Evolutionary conservation across 2,113 vertebrate genomes (phyloP), one percentile per base, ranked within the genome.

Genomic region (Mirounga angustirostris): DNA sequence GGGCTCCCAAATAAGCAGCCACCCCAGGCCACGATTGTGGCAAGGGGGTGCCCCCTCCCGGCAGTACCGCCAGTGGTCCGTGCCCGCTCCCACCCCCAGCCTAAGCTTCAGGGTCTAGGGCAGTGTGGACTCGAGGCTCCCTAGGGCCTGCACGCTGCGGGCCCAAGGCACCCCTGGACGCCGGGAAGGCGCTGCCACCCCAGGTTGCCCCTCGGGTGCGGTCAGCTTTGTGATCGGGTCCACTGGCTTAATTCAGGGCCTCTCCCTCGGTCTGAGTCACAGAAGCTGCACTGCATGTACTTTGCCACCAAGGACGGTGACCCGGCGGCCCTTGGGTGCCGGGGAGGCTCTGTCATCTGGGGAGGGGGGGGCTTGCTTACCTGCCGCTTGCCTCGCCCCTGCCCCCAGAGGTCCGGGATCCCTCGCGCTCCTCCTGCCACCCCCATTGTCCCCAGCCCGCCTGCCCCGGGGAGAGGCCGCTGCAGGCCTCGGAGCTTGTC

Each of bases 201-300:
- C 43, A 28, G 46, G 54, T 18, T 40, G 43, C 65, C 30, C 36
- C 74, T 10, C 33, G 8, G 61, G 26, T 43, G 15, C 36, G 21
- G 26, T 46, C 59, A 59, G 74, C 74, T n/a, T 22, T 33, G 40
- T 3, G 26, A 28, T 19, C 1, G 5, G 58, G 65, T 24, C 52
- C 15, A 4, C 46, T 22, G 0, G 24, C 46, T 43, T 28, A 61
- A 40, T n/a, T 7, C 36, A 36, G 26, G 74, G 78, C 40, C 1
- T 19, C 7, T 12, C 4, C 50, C 19, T 26, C 2, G 22, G 50
- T 43, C 43, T 36, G 80, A 54, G 71, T 33, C 58, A 14, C 8
- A 36, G 74, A 80, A 40, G 80, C 19, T 0, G 1, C 1, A 0
- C 54, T 26, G 36, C 1, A 0, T 0, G 10, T 19, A 18, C 59